Base-by-base conservation (phyloP, 2,888 invertebrate species). In the Clepsis dumicolana region DNA sequence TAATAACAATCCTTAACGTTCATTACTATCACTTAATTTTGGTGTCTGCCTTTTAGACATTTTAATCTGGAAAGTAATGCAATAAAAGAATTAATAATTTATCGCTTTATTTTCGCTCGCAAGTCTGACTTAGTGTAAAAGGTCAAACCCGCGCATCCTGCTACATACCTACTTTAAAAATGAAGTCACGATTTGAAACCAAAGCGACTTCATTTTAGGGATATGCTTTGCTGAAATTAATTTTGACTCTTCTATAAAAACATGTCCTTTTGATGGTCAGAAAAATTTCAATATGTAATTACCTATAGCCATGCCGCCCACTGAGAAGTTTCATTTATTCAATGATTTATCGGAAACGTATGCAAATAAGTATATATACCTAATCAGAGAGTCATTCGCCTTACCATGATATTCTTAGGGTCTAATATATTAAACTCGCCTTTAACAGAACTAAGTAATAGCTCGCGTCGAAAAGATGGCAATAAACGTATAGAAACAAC, bases 81-180 rank as follows among this genome's bases (percentile, higher is more conserved):
- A 56, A 56, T 44, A 44, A 64, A 56, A 64, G 24, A 48, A 64
- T 56, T 32, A 44, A 56, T 35, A 48, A 48, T 64, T 56, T 56
- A 56, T 64, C 18, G 48, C 32, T 50, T 65, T 48, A 57, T 50
- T 57, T 56, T 50, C 29, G 38, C n/a, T 50, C 24, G 25, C n/a
- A n/a, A n/a, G n/a, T 35, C 48, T 50, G 35, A 48, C 25, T 48
- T n/a, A 35, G 32, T 54, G 41, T 27, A 48, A 54, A 64, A 65
- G 64, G 64, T 65, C 57, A 65, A 16, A 16, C 25, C 24, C 16
- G 21, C 16, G 21, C 57, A 65, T 65, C 64, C 64, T 65, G 64
- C 41, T 64, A 16, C 56, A 50, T 56, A 35, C 48, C 35, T 62
- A 32, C 48, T 54, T 48, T 44, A 25, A 48, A 57, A 21, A 64